Evolutionary conservation across 2,797 vertebrate species (phyloP).

Genomic region (Halcyon smyrnensis): DNA sequence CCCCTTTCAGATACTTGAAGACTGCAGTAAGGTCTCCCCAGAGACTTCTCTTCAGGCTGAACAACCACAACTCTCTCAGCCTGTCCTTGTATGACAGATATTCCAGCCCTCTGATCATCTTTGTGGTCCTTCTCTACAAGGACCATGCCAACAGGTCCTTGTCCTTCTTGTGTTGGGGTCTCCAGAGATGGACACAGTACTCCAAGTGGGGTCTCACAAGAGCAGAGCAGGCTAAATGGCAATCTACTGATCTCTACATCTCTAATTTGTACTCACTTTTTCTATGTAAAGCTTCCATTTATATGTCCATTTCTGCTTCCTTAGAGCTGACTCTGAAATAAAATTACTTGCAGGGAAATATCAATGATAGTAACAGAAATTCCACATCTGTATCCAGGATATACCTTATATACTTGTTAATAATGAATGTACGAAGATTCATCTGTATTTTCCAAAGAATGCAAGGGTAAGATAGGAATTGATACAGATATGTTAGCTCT

Average conservation of each 20-base stretch:
- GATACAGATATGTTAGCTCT: background rate
- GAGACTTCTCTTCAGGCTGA: too few species aligned
- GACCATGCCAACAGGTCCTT: too few species aligned
- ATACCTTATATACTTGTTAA: background rate
- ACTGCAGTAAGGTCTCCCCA: too few species aligned
- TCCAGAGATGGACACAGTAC: too few species aligned
- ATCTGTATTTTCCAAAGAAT: background rate
- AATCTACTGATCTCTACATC: background rate
- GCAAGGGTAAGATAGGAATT: background rate
- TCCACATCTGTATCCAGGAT: background rate
- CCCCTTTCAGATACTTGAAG: too few species aligned
- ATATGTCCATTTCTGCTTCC: background rate
- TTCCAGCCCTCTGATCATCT: too few species aligned
- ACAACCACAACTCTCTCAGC: too few species aligned
- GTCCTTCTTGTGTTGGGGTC: too few species aligned
- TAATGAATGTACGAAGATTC: background rate
- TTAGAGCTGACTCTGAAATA: background rate
- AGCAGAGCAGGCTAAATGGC: background rate
- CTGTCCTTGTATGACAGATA: too few species aligned
- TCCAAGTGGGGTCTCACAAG: too few species aligned
- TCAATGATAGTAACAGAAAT: background rate
- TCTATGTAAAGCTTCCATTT: background rate
- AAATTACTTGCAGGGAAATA: background rate
- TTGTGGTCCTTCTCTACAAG: too few species aligned
- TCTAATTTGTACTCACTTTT: background rate